phyloP scores from a whole-genome alignment of 1,140 invertebrate genomes.

The Aethina tumida region DNA sequence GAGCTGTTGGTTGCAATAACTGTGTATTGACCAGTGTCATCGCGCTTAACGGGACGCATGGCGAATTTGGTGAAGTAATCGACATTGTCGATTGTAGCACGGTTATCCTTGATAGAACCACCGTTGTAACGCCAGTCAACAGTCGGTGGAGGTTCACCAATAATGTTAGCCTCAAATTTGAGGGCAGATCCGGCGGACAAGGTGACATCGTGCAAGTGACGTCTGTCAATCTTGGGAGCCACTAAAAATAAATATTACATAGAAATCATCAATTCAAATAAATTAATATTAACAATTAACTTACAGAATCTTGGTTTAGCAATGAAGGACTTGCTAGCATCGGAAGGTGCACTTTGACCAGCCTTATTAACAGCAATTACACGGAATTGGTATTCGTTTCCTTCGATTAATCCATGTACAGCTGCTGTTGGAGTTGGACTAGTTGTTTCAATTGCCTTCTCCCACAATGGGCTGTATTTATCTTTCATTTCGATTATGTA shows the following conservation, averaged over 20 bases:
- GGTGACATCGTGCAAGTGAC: slow-evolving; percentile 78
- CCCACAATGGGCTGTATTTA: slow-evolving; percentile 89
- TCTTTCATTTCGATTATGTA: slow-evolving; percentile 97
- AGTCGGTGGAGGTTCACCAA: slow-evolving; percentile 83
- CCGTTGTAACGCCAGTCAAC: slow-evolving; percentile 77
- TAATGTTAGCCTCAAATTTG: slow-evolving; percentile 86
- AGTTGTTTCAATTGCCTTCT: slow-evolving; percentile 77
- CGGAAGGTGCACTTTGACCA: slow-evolving; percentile 79
- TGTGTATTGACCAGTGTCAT: slow-evolving; percentile 82
- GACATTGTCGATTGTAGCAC: slow-evolving; percentile 67
- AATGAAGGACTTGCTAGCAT: slow-evolving; percentile 77
- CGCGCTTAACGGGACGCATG: slow-evolving; percentile 66
- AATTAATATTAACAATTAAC: slow-evolving; percentile 27
- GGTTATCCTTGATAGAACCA: slow-evolving; percentile 43
- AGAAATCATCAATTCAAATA: slow-evolving; percentile 4
- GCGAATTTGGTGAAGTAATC: slow-evolving; percentile 84
- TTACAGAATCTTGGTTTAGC: slow-evolving; percentile 83
- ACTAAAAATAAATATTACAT: slow-evolving; percentile 43
- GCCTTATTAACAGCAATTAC: slow-evolving; percentile 93
- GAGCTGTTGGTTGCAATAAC: slow-evolving; percentile 76
- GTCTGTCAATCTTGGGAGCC: slow-evolving; percentile 90
- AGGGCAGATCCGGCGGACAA: slow-evolving; percentile 84
- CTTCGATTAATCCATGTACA: slow-evolving; percentile 84
- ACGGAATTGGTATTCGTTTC: slow-evolving; percentile 98
- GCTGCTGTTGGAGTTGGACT: slow-evolving; percentile 58